These are phyloP conservation scores for Linyphia triangularis DNA, from an alignment of 2,888 invertebrate species.

Conservation along the genomic window DNA sequence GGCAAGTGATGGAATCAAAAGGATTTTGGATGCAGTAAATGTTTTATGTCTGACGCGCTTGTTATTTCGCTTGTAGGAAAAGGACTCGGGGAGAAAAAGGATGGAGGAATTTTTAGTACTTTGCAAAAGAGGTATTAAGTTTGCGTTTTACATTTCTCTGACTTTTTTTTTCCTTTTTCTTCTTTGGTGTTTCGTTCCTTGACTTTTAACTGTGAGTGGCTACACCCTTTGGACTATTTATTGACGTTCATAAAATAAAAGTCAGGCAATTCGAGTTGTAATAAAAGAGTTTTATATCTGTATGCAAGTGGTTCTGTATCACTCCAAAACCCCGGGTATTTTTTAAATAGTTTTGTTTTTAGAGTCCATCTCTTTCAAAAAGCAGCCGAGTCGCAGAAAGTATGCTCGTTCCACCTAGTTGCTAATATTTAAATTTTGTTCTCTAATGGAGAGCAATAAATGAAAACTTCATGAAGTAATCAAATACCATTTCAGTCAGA, in stretches of 20 bases:
- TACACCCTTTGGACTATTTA: not conserved
- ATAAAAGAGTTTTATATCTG: not conserved
- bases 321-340: too few species aligned
- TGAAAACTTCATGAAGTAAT: too few species aligned
- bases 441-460: too few species aligned
- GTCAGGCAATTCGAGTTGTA: too few species aligned
- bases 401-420: too few species aligned
- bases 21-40: constrained; percentile 16
- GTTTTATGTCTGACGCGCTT: constrained; percentile 14
- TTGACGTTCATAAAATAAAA: not conserved
- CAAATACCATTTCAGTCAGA: too few species aligned
- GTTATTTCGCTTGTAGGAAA: not conserved
- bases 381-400: too few species aligned
- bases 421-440: too few species aligned
- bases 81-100: not conserved
- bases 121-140: not conserved
- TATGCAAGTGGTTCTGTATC: too few species aligned
- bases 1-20: not conserved
- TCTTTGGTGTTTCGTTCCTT: too few species aligned
- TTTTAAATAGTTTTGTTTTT: too few species aligned
- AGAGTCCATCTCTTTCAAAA: too few species aligned
- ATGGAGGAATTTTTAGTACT: not conserved
- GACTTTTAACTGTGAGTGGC: not conserved
- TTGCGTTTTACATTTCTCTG: not conserved
- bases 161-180: not conserved